These are phyloP conservation scores for Cariama cristata DNA, from an alignment of 2,113 vertebrate species.

Conservation along the genomic window DNA sequence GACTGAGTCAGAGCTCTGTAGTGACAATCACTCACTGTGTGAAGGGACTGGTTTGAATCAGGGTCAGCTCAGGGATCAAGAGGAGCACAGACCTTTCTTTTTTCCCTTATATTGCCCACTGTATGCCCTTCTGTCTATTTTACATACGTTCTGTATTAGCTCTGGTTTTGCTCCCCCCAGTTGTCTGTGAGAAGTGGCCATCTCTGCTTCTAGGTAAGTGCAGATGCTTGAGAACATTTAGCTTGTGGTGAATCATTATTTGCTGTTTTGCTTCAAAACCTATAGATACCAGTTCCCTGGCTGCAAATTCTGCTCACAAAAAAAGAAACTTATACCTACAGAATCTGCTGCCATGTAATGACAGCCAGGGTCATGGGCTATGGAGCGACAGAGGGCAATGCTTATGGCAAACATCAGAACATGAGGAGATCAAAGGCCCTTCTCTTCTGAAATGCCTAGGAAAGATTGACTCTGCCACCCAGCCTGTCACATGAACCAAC, in stretches of 20 bases:
- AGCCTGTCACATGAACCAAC: slow-evolving; percentile 49
- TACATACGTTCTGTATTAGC: background rate
- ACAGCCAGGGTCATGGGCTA: background rate
- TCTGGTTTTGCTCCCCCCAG: background rate
- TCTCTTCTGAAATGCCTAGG: slow-evolving; percentile 10
- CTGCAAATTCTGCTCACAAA: background rate
- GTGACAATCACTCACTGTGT: background rate
- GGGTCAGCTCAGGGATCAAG: background rate
- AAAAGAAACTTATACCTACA: background rate
- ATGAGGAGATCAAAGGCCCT: slow-evolving; percentile 19
- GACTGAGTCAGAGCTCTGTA: background rate
- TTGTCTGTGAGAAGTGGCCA: background rate
- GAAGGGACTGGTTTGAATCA: background rate
- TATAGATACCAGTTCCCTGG: background rate
- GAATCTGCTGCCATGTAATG: background rate
- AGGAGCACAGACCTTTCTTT: background rate
- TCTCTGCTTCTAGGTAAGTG: background rate
- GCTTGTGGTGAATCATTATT: background rate
- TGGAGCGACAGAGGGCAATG: background rate
- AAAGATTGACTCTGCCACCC: slow-evolving; percentile 35
- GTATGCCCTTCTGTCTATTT: background rate
- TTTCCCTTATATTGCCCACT: background rate
- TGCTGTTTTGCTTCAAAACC: background rate
- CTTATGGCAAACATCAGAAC: slow-evolving; percentile 31
- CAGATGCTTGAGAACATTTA: background rate